These are phyloP conservation scores for Hirudinaria manillensis DNA, from an alignment of 2,888 invertebrate genomes.

Conservation along the genomic window DNA sequence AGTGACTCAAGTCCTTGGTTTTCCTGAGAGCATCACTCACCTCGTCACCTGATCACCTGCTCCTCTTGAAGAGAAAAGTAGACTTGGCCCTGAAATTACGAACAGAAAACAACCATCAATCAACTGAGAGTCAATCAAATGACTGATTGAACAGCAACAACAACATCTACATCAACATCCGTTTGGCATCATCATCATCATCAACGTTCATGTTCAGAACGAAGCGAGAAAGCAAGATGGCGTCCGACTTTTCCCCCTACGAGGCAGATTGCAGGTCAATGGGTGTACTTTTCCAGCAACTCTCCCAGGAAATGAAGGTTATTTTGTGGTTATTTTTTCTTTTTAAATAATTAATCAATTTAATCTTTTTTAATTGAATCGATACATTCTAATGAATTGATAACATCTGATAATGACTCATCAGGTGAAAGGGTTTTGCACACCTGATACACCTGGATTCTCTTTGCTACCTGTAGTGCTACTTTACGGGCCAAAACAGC, in stretches of 20 bases:
- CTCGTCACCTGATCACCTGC: no score
- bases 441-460: no score
- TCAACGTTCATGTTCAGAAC: background rate
- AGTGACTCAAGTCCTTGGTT: no score
- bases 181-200: background rate
- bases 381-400: background rate
- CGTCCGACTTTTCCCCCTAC: background rate
- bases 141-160: background rate
- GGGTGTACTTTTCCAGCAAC: slow-evolving; percentile 28
- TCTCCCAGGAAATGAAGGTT: slow-evolving; percentile 26
- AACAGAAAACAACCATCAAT: no score
- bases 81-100: no score
- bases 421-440: no score
- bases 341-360: background rate
- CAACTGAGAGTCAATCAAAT: no score
- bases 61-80: no score
- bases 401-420: no score
- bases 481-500: no score
- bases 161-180: background rate
- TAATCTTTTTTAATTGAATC: background rate
- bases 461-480: no score
- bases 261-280: slow-evolving; percentile 24
- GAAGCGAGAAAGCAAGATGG: background rate
- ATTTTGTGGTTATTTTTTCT: background rate
- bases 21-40: no score